Base-by-base conservation (phyloP, 92 coral and sea anemone species). In the Phenganax marumi region DNA sequence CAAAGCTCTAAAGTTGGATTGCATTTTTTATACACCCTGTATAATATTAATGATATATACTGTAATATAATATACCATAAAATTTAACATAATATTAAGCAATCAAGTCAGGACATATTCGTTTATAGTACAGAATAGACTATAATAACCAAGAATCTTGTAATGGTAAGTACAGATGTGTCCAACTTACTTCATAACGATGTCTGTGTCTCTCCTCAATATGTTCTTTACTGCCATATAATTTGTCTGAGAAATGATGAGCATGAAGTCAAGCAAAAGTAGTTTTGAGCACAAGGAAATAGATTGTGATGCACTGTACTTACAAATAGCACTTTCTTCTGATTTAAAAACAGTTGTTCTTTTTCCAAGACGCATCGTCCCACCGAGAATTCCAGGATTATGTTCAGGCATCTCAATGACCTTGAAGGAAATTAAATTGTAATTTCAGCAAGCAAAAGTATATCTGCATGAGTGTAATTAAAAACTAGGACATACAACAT, bases 321-420 rank as follows among this genome's bases (percentile, higher is more conserved):
- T 19, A 86, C 89, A 81, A 50, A 86, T 84, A 65, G 85, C 55
- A 14, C 73, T 81, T 10, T 81, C 61, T 53, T 75, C 80, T 69
- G 62, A 66, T 25, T 86, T 86, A 85, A 96, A 96, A 43, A 96
- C 96, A 25, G 99, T 96, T 24, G 97, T 92, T 6, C 99, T 84
- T 71, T 95, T 87, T 73, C 99, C 99, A 8, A 96, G 90, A 47
- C 99, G 83, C 99, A 96, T 96, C 13, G 99, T 96, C 10, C 99
- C 99, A 60, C 99, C 99, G 76, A 96, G 87, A 65, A 92, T 90
- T 6, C 97, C 99, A 50, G 95, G 96, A 65, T 96, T 96, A 76
- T 96, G 97, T 56, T 96, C 99, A 52, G 99, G 99, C 99, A 96
- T 96, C 80, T 96, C 99, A 82, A 96, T 90, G 3, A 96, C 99